A percentile compares a stretch with the other conserved stretches of the same genome.
Evolutionary conservation across 2,113 vertebrate species (phyloP).

Genomic region (Paratilapia polleni): DNA sequence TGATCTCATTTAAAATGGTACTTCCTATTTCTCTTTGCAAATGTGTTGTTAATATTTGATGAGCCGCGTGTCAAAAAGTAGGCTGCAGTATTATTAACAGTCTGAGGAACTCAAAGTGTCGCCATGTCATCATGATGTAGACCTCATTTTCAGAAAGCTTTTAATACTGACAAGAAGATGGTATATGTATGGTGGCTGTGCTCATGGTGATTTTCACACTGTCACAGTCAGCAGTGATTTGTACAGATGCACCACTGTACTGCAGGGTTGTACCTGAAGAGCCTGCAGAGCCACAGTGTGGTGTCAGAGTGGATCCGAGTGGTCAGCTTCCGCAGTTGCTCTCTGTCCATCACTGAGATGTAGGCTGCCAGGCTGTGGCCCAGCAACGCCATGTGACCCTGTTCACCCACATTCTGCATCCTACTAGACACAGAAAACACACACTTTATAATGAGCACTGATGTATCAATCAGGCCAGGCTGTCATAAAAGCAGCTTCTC

Average conservation of each 20-base stretch:
- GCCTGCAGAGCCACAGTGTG: constrained; percentile 94
- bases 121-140: background rate
- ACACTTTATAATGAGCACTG: background rate
- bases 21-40: background rate
- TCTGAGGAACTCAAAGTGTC: background rate
- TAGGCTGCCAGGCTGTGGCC: constrained; percentile 97
- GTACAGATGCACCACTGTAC: background rate
- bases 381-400: constrained; percentile 94
- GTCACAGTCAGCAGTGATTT: background rate
- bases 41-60: background rate
- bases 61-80: background rate
- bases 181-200: background rate
- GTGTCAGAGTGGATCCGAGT: constrained; percentile 95
- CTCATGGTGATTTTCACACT: background rate
- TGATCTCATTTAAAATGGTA: background rate
- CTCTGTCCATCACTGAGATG: constrained; percentile 91
- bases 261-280: constrained; percentile 88
- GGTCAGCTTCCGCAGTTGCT: constrained; percentile 90
- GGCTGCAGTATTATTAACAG: background rate
- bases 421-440: constrained; percentile 70
- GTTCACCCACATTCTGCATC: constrained; percentile 90
- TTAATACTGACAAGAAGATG: background rate
- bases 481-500: background rate
- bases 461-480: background rate
- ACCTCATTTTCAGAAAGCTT: background rate